Conservation (phyloP, 2,113 vertebrate genomes). For the Sphyrna mokarran region DNA sequence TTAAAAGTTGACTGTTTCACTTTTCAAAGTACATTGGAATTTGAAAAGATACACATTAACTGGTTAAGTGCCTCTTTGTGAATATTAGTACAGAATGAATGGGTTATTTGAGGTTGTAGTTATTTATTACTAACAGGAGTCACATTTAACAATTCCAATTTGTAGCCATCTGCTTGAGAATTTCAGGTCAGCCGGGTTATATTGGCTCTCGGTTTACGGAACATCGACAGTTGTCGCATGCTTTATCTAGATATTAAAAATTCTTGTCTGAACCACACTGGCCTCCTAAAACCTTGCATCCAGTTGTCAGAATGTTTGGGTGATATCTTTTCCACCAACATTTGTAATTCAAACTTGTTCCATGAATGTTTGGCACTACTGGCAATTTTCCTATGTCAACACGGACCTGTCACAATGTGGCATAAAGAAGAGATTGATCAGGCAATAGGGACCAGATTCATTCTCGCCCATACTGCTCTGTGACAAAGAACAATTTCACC, state of each 20-base stretch:
- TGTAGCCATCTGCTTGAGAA: slow-evolving; percentile 17
- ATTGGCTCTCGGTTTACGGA: background rate
- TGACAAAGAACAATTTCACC: background rate
- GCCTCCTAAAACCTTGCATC: background rate
- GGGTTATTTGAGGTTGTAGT: background rate
- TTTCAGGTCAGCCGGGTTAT: background rate
- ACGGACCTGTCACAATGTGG: background rate
- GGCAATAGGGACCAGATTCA: background rate
- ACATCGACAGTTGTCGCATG: background rate
- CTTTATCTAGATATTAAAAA: background rate
- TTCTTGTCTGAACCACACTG: background rate
- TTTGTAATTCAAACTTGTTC: background rate
- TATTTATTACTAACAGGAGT: background rate
- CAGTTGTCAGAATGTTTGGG: background rate
- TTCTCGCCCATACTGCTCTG: background rate
- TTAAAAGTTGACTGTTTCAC: background rate
- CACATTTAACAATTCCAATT: background rate
- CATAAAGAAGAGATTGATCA: background rate
- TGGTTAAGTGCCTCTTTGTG: background rate
- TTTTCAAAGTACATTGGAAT: background rate
- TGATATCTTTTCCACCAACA: background rate
- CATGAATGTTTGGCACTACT: background rate
- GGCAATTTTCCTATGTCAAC: background rate
- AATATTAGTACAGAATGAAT: background rate
- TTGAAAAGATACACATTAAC: background rate